Evolutionary conservation across 2,888 invertebrate genomes (phyloP), one percentile per base, ranked within the genome.

Genomic region (Homarus gammarus): DNA sequence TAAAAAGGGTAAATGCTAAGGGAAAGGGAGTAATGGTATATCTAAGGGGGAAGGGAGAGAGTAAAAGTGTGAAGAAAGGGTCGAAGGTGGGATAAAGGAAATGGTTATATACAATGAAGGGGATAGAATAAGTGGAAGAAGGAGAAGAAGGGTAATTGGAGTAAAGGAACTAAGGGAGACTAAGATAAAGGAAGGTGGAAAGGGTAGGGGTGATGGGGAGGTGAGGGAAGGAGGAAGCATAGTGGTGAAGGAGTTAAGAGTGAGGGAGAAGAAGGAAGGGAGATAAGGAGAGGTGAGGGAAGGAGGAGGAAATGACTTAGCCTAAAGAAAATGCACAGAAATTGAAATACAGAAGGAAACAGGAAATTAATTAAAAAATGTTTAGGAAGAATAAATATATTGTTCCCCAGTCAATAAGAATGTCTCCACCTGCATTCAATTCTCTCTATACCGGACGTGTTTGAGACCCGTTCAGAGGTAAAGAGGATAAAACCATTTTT

Each of bases 71-170:
- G 3, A 8, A 68, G 68, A 27, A 68, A 22, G 31, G 31, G 68
- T 18, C 31, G 68, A 68, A 68, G 31, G 22, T 31, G 31, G 68
- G 22, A 22, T 10, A 8, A 68, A 18, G 8, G 68, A 68, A 68
- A 22, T n/a, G 31, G 68, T 8, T 10, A 68, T 8, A 31, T n/a
- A 68, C 22, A 22, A 68, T 27, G 22, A 68, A 68, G 18, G 33
- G 51, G 49, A 33, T 31, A 49, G 38, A 83, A 31, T 33, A 36
- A 51, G 49, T n/a, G 83, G 22, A 22, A 72, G 70, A 33, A 22
- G 38, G 56, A 64, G 82, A 64, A 38, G 61, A 36, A 38, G 40
- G 51, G 36, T 72, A 73, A n/a, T n/a, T n/a, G n/a, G n/a, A 31
- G 31, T 36, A 38, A 40, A 10, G 15, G 5, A n/a, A 31, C 18